Conservation (phyloP, 2,888 invertebrate genomes). For the Carcina quercana region DNA sequence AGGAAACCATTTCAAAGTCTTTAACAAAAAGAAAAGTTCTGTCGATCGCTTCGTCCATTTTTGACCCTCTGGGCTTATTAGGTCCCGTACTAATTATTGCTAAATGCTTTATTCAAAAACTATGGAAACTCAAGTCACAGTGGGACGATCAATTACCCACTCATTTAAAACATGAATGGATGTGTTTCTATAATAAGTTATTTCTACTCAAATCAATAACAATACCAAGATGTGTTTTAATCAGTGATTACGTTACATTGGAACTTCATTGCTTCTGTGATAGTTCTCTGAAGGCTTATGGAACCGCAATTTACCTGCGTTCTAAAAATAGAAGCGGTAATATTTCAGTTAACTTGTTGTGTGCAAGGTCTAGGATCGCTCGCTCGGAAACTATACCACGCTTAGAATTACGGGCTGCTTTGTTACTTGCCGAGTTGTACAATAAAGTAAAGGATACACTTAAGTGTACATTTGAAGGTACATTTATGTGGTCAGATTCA, state of each 20-base stretch:
- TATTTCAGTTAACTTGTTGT: conserved; percentile 4
- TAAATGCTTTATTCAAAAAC: conserved; percentile 2
- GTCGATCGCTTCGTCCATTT: conserved; percentile 9
- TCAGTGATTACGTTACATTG: not conserved
- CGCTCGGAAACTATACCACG: conserved; percentile 20
- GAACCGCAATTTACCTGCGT: conserved; percentile 8
- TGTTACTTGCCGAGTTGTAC: conserved; percentile 19
- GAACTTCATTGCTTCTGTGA: conserved; percentile 9
- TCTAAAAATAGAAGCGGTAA: conserved; percentile 2
- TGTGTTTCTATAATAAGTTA: conserved; percentile 2
- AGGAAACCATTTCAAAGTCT: not conserved
- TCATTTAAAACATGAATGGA: conserved; percentile 4
- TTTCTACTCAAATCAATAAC: not conserved
- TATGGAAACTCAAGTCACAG: conserved; percentile 3
- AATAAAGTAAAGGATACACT: conserved; percentile 18
- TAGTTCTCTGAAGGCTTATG: conserved; percentile 5
- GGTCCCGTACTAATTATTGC: conserved; percentile 7
- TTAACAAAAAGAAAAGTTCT: conserved; percentile 10
- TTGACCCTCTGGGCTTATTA: conserved; percentile 10
- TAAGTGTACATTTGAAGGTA: conserved; percentile 7
- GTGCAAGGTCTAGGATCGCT: conserved; percentile 9
- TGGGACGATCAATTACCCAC: conserved; percentile 9
- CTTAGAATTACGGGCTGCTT: conserved; percentile 27
- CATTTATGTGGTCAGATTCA: conserved; percentile 24
- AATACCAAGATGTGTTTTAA: conserved; percentile 6